Evolutionary conservation across 2,888 invertebrate species (phyloP).

Genomic region (Abscondita cerata): DNA sequence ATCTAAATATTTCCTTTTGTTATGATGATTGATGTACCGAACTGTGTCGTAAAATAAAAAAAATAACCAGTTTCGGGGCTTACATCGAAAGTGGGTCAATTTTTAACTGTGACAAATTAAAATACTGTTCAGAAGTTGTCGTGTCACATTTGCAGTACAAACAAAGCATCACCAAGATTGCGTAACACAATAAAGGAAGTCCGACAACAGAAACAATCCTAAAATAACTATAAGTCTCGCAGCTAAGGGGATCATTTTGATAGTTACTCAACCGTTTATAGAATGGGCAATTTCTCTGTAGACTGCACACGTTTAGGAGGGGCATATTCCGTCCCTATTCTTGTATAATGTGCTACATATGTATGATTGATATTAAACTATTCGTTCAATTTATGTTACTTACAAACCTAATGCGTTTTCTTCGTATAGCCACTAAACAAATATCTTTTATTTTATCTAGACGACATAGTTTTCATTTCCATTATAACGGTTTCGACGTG

Average conservation of each 20-base stretch:
- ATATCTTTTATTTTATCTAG: no score
- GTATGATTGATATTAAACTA: constrained; percentile 11
- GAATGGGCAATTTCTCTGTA: constrained; percentile 55
- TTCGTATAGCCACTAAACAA: not conserved
- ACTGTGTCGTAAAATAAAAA: no score
- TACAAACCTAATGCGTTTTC: constrained; percentile 8
- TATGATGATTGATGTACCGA: no score
- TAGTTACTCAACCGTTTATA: constrained; percentile 55
- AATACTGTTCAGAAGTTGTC: no score
- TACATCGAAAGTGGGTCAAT: no score
- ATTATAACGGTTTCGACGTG: no score
- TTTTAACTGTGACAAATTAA: no score
- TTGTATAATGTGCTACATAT: not conserved
- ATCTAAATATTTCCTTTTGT: no score
- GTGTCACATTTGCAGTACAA: no score
- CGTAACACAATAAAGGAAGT: constrained; percentile 15
- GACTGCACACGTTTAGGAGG: constrained; percentile 50
- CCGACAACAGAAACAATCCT: constrained; percentile 26
- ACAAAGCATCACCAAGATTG: constrained; percentile 20
- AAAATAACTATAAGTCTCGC: constrained; percentile 21
- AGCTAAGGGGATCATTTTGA: constrained; percentile 49
- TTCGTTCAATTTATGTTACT: constrained; percentile 5
- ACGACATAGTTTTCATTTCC: no score
- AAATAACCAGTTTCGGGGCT: no score
- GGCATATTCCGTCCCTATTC: constrained; percentile 33